Conservation (phyloP, 23 tunicate species). For the Oikopleura dioica region DNA sequence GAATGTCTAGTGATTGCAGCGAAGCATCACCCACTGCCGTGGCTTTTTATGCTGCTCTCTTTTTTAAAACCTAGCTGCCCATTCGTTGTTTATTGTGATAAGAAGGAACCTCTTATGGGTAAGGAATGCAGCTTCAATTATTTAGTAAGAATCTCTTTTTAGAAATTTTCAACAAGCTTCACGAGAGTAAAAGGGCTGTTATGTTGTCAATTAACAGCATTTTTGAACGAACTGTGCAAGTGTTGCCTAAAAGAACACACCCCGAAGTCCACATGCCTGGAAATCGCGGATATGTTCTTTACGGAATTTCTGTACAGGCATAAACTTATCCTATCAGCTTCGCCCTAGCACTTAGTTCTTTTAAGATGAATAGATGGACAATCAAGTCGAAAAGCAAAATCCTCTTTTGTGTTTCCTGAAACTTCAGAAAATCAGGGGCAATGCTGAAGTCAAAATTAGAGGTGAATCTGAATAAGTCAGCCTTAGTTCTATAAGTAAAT, state of each 20-base stretch:
- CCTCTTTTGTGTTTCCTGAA: background rate
- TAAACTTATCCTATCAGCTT: background rate
- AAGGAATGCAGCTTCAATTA: slow-evolving; percentile 34
- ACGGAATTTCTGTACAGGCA: slow-evolving; percentile 44
- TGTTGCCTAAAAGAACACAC: slow-evolving; percentile 65
- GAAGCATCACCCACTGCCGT: slow-evolving; percentile 46
- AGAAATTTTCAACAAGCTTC: background rate
- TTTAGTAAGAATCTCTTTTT: background rate
- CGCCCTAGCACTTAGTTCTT: background rate
- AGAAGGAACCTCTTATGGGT: slow-evolving; percentile 75
- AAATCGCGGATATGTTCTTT: slow-evolving; percentile 38
- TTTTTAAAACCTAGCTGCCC: slow-evolving; percentile 40
- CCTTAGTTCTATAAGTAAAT: too few species aligned
- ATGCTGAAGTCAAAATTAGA: background rate
- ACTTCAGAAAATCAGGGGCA: background rate
- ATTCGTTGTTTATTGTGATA: slow-evolving; percentile 57
- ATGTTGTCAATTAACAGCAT: slow-evolving; percentile 8
- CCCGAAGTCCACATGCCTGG: slow-evolving; percentile 60
- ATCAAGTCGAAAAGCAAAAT: background rate
- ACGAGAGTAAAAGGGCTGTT: background rate
- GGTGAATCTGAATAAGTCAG: too few species aligned
- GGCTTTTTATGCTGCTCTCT: slow-evolving; percentile 25
- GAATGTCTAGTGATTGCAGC: background rate
- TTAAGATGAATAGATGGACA: background rate
- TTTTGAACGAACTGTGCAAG: slow-evolving; percentile 19